These are phyloP conservation scores for Anabas testudineus DNA, from an alignment of 2,797 vertebrate species.

Conservation along the genomic window DNA sequence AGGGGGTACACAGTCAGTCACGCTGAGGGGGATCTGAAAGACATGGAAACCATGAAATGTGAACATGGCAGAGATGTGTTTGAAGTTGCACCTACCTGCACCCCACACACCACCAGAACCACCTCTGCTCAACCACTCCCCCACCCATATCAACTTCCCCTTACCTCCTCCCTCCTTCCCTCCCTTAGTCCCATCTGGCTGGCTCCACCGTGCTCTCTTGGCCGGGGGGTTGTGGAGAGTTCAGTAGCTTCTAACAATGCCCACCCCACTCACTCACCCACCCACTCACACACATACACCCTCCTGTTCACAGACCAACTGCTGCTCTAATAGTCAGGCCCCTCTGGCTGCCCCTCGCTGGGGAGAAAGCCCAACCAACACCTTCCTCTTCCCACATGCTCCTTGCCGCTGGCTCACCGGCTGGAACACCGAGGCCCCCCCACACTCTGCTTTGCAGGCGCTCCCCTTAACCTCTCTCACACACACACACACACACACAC, in stretches of 20 bases:
- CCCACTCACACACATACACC: conserved; percentile 52
- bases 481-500: conserved; percentile 1
- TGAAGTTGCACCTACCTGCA: conserved; percentile 64
- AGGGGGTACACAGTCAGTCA: conserved; percentile 44
- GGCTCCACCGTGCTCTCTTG: conserved; percentile 75
- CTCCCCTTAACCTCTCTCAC: conserved; percentile 31
- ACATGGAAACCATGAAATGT: conserved; percentile 75
- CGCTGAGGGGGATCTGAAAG: conserved; percentile 72
- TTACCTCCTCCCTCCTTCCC: conserved; percentile 50
- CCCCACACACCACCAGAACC: conserved; percentile 47
- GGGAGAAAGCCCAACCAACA: conserved; percentile 72
- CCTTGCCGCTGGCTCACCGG: conserved; percentile 68
- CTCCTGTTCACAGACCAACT: conserved; percentile 76
- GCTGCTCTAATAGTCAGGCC: conserved; percentile 71
- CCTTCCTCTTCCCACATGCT: conserved; percentile 75
- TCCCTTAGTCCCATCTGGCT: conserved; percentile 74
- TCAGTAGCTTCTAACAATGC: conserved; percentile 81
- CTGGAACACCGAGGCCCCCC: conserved; percentile 71
- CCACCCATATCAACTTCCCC: conserved; percentile 49
- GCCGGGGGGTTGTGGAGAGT: conserved; percentile 84
- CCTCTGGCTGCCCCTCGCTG: conserved; percentile 73
- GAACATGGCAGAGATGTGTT: conserved; percentile 71
- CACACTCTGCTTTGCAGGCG: conserved; percentile 54
- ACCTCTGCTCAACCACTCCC: conserved; percentile 59
- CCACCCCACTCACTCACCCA: conserved; percentile 37